A percentile compares a stretch with the other conserved stretches of the same genome.
Evolutionary conservation across 1,140 invertebrate genomes (phyloP).

Genomic region (Drosophila arawakana): DNA sequence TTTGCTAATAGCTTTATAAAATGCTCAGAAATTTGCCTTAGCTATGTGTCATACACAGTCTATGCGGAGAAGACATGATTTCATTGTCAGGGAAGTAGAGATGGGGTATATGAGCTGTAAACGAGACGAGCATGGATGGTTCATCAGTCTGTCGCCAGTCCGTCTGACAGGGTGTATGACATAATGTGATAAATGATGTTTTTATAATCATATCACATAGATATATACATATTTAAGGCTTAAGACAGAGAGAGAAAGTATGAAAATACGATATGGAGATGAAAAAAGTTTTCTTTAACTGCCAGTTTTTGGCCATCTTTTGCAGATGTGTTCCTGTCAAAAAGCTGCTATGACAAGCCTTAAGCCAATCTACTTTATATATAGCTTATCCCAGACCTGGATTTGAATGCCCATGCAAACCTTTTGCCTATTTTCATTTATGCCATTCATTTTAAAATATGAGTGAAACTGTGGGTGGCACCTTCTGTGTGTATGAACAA

Average conservation of each 20-base stretch:
- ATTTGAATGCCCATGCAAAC: slow-evolving; percentile 33
- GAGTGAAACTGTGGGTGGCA: neutral
- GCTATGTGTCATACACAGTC: slow-evolving; percentile 49
- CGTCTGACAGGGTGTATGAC: slow-evolving; percentile 46
- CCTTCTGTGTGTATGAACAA: slow-evolving; percentile 50
- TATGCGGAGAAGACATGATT: slow-evolving; percentile 65
- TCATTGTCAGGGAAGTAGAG: slow-evolving; percentile 26
- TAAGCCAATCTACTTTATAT: slow-evolving; percentile 49
- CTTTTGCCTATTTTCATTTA: slow-evolving; percentile 57
- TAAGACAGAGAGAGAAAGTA: neutral
- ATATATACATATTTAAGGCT: slow-evolving; percentile 5
- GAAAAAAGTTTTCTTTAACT: slow-evolving; percentile 34
- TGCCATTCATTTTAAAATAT: slow-evolving; percentile 53
- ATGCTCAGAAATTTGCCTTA: slow-evolving; percentile 31
- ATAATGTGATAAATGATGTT: slow-evolving; percentile 83
- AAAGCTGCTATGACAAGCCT: slow-evolving; percentile 54
- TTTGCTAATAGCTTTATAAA: slow-evolving; percentile 34
- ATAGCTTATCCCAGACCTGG: slow-evolving; percentile 33
- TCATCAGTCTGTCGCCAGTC: slow-evolving; percentile 61
- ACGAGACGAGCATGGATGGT: slow-evolving; percentile 25
- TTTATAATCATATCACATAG: slow-evolving; percentile 77
- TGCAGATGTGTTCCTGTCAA: slow-evolving; percentile 68
- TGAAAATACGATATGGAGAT: neutral
- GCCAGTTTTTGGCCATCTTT: slow-evolving; percentile 25
- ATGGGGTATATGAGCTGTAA: neutral